Base-by-base conservation (phyloP, 2,797 vertebrate species). In the Brachyalestes nurse region DNA sequence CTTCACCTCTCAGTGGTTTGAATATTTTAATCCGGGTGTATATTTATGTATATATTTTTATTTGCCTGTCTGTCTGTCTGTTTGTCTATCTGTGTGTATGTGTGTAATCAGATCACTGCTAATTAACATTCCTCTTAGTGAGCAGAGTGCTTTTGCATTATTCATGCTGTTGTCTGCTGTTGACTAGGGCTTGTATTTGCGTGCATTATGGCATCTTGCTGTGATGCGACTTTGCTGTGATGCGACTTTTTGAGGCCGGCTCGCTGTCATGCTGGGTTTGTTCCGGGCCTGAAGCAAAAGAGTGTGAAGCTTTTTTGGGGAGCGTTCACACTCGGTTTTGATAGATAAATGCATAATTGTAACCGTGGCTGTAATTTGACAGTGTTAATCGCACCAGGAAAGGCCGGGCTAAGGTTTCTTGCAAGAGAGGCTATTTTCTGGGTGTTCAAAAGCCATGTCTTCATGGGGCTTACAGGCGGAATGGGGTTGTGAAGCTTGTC, bases 341-440 rank as follows among this genome's bases (percentile, higher is more conserved):
- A 91, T 89, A 83, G 79, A 83, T 45, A 85, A 86, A 81, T 58
- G 88, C 83, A 76, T 87, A 86, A 88, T 89, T 87, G 85, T 86
- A 82, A 83, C 58, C 72, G 76, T 82, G 71, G 84, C 86, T 92
- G 85, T 91, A 91, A 92, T 93, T 91, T 90, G 88, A 89, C 88
- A 88, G 86, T 87, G 86, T 89, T 91, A 88, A 90, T 89, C 84
- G 75, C 81, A 83, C 81, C 79, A 80, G 88, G 72, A 83, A 85
- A 85, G 83, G 61, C 53, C 23, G 13, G 1, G 82, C 73, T 89
- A 85, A 60, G 83, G 88, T 84, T 86, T 86, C 74, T 55, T 57
- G 73, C 73, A 82, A 64, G 85, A 72, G 67, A 82, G 78, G 86
- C 69, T 8, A 9, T 51, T 4, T 53, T 13, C 69, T 17, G 19